phyloP scores from a whole-genome alignment of 2,797 vertebrate genomes.

The Lophius americanus region DNA sequence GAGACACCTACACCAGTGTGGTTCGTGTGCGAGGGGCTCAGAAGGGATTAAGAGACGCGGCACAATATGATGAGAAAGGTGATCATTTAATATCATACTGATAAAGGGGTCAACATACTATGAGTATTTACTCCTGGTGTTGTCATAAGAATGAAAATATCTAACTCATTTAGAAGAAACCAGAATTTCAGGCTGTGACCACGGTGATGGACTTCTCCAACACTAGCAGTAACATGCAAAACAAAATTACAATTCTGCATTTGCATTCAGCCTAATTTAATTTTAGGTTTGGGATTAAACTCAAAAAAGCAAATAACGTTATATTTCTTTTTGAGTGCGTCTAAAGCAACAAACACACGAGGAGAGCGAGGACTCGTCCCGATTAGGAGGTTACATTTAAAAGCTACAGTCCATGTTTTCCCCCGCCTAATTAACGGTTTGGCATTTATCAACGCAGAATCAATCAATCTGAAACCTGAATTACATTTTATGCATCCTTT shows the following conservation, averaged over 20 bases:
- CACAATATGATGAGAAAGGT: constrained; percentile 44
- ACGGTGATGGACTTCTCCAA: constrained; percentile 25
- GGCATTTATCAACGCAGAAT: constrained; percentile 73
- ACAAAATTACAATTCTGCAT: constrained; percentile 48
- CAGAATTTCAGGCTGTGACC: neutral
- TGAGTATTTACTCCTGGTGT: neutral
- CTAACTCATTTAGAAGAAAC: constrained; percentile 12
- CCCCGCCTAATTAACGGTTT: constrained; percentile 40
- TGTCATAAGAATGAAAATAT: neutral
- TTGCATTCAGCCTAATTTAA: constrained; percentile 62
- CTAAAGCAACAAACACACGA: constrained; percentile 48
- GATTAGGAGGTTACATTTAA: constrained; percentile 48
- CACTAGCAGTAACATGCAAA: constrained; percentile 34
- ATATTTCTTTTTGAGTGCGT: constrained; percentile 57
- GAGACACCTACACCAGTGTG: constrained; percentile 71
- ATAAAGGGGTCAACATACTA: constrained; percentile 4
- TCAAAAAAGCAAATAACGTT: constrained; percentile 60
- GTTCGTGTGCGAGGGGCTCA: constrained; percentile 53
- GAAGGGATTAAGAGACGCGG: constrained; percentile 63
- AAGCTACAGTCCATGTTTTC: constrained; percentile 17
- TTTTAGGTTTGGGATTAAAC: constrained; percentile 62
- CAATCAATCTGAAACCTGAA: constrained; percentile 73
- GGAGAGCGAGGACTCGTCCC: constrained; percentile 29
- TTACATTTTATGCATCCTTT: constrained; percentile 67
- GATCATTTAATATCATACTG: constrained; percentile 11